Base-by-base conservation (phyloP, 2,113 vertebrate species). In the Rhinoptilus africanus region DNA sequence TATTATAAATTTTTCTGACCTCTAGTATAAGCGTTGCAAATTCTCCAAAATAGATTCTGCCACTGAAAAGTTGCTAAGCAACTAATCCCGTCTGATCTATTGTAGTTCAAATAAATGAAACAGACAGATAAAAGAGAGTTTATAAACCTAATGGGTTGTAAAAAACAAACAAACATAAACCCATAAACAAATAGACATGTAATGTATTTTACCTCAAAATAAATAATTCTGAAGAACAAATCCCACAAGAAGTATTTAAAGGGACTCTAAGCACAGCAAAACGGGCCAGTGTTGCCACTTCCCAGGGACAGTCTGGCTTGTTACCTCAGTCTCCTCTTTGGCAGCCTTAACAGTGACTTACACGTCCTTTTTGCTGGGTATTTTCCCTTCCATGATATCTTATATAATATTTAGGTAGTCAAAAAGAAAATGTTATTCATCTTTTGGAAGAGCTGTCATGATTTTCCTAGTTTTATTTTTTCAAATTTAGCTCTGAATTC, bases 1-100 rank as follows among this genome's bases (percentile, higher is more conserved):
- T 91, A 87, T 89, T 95, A 97, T 93, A 96, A 86, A 96, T 97
- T 94, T 96, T 96, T 93, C 95, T 97, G 96, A 98, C 97, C 97
- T 96, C 94, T 91, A 69, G 63, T 88, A 92, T 93, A 41, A 97
- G 57, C 6, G 6, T 76, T 86, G 77, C 92, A 96, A 96, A 94
- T 95, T 85, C 78, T 95, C 85, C 50, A 93, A 60, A 97, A 93
- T 83, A 96, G 85, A 96, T 95, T 93, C 92, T 96, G 69, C 77
- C 48, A 85, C 85, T 17, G 68, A 93, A 95, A 97, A 92, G 97
- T 97, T 97, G 97, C 96, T 96, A 95, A 97, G 97, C 97, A 97
- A 95, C 97, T 93, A 96, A 93, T 96, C 81, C 50, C 0, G 4
- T 92, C 83, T 97, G 92, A 96, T 96, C 88, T 95, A 89, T 93